Evolutionary conservation across 2,113 vertebrate species (phyloP), one percentile per base, ranked within the genome.

Genomic region (Anoplopoma fimbria): DNA sequence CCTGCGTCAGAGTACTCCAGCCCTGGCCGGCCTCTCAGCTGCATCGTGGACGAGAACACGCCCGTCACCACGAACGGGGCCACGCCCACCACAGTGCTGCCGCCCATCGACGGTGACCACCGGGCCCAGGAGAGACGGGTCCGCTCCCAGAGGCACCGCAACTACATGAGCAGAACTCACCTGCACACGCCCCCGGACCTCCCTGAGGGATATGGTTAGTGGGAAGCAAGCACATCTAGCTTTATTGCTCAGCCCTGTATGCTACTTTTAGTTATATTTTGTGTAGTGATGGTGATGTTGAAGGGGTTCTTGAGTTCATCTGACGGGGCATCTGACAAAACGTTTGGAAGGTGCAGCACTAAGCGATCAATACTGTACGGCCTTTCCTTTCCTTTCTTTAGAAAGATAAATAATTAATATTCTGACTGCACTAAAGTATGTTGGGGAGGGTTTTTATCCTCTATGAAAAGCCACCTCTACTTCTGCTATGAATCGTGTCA

Each of bases 121-220:
- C 96, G 97, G 21, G 93, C 95, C 75, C 96, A 97, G 1, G 98
- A 99, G 93, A 96, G 97, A 72, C 96, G 97, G 69, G 97, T 98
- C 27, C 95, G 98, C 34, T 99, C 98, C 0, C 98, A 99, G 85
- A 94, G 98, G 88, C 98, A 99, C 91, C 95, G 98, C 86, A 99
- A 99, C 95, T 99, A 99, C 92, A 99, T 99, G 98, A 99, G 98
- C 95, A 96, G 98, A 83, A 99, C 98, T 49, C 98, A 99, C 90
- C 95, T 99, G 89, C 98, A 99, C 93, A 98, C 97, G 9, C 98
- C 97, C 27, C 98, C 98, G 0, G 98, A 99, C 91, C 94, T 99
- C 14, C 98, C 98, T 0, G 98, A 99, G 89, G 98, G 98, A 93
- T 99, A 99, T 14, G 98, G 98, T 99, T 89, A 84, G 97, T 77